Evolutionary conservation across 2,797 vertebrate genomes (phyloP).

Genomic region (Ctenochaetus hawaiiensis): DNA sequence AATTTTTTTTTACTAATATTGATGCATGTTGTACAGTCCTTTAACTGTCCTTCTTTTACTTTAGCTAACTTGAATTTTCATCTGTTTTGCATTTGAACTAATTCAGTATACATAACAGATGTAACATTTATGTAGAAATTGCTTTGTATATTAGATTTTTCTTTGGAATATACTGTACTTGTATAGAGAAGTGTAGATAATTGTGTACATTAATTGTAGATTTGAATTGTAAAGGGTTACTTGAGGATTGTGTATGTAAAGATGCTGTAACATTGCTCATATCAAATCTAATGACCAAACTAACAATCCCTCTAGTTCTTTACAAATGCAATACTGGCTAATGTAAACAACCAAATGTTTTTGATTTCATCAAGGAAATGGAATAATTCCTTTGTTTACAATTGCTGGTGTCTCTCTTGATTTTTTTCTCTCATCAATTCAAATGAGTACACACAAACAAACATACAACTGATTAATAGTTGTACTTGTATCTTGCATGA

Average conservation of each 20-base stretch:
- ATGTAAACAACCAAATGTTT: slow-evolving; percentile 59
- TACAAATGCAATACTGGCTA: slow-evolving; percentile 48
- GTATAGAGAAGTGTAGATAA: slow-evolving; percentile 71
- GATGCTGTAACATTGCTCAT: slow-evolving; percentile 36
- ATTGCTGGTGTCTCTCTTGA: slow-evolving; percentile 52
- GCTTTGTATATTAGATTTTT: slow-evolving; percentile 55
- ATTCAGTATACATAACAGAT: slow-evolving; percentile 39
- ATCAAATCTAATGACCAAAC: slow-evolving; percentile 35
- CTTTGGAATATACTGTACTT: slow-evolving; percentile 55
- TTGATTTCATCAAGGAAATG: slow-evolving; percentile 43
- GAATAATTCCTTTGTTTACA: slow-evolving; percentile 73
- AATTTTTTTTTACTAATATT: slow-evolving; percentile 30
- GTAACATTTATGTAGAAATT: slow-evolving; percentile 44
- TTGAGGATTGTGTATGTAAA: slow-evolving; percentile 49
- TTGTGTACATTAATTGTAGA: slow-evolving; percentile 70
- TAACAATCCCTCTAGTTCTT: slow-evolving; percentile 41
- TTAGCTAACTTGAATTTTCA: slow-evolving; percentile 7
- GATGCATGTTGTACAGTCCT: slow-evolving; percentile 22
- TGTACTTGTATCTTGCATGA: slow-evolving; percentile 66
- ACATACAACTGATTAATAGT: slow-evolving; percentile 22
- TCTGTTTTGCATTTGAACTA: slow-evolving; percentile 33
- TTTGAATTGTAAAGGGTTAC: slow-evolving; percentile 47
- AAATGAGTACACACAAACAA: slow-evolving; percentile 8
- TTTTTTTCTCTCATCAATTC: slow-evolving; percentile 29
- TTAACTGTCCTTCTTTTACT: slow-evolving; percentile 14